Evolutionary conservation across 2,888 invertebrate species (phyloP).

Genomic region (Lissonota sp.): DNA sequence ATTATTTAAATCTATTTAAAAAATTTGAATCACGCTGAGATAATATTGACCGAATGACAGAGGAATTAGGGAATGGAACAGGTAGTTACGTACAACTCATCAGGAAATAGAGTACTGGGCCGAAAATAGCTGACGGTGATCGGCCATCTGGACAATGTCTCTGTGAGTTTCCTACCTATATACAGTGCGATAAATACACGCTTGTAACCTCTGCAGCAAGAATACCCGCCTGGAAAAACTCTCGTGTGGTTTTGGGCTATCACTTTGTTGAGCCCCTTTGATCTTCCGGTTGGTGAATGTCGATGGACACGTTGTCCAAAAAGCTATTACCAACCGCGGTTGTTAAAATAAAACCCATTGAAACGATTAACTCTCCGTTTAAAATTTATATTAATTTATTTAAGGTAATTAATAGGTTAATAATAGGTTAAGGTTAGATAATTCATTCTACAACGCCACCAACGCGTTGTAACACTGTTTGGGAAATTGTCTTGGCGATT

Average conservation of each 20-base stretch:
- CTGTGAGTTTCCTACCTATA: constrained; percentile 73
- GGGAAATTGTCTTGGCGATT: constrained; percentile 49
- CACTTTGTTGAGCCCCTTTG: constrained; percentile 73
- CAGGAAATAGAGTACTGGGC: constrained; percentile 64
- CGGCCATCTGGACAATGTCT: constrained; percentile 82
- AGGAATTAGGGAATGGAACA: constrained; percentile 70
- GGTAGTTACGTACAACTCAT: constrained; percentile 50
- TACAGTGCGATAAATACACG: constrained; percentile 67
- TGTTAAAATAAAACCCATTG: no score
- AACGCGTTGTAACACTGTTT: background rate
- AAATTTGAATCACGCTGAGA: no score
- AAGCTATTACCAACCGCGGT: background rate
- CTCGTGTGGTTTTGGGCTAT: constrained; percentile 65
- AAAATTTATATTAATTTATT: no score
- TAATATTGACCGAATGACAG: background rate
- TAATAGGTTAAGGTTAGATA: no score
- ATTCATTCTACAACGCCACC: no score
- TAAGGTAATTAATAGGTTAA: no score
- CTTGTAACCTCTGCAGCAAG: constrained; percentile 33
- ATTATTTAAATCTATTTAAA: no score
- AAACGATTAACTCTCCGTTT: no score
- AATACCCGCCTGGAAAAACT: constrained; percentile 38
- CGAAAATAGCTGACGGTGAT: constrained; percentile 75
- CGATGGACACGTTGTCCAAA: constrained; percentile 21
- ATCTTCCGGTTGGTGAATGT: constrained; percentile 68